Evolutionary conservation across 2,113 vertebrate genomes (phyloP).

Genomic region (Platycercus adscitus): DNA sequence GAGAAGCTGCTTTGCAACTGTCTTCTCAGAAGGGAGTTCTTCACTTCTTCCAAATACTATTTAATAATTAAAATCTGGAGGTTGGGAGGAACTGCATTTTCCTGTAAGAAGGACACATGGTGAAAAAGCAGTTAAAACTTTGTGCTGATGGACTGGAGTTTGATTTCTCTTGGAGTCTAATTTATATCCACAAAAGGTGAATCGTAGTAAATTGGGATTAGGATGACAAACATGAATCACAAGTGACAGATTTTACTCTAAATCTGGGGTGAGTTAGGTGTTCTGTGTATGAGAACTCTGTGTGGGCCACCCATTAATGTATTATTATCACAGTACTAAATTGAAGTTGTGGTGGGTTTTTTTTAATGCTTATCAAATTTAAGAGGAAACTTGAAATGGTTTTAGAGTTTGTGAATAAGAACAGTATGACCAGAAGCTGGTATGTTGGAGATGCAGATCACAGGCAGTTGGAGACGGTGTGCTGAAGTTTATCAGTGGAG

Average conservation of each 20-base stretch:
- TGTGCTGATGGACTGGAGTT: neutral
- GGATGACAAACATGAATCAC: neutral
- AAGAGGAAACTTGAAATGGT: neutral
- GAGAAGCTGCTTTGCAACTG: slow-evolving; percentile 1
- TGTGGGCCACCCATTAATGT: neutral
- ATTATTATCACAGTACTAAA: neutral
- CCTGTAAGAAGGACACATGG: neutral
- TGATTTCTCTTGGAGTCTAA: neutral
- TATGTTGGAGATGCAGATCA: neutral
- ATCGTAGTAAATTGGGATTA: rapidly evolving
- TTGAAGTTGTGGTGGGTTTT: neutral
- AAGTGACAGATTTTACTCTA: neutral
- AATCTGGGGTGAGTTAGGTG: neutral
- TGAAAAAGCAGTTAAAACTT: neutral
- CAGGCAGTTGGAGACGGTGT: rapidly evolving
- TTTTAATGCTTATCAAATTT: neutral
- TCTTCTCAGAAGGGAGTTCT: neutral
- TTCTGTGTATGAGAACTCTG: neutral
- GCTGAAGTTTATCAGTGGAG: neutral
- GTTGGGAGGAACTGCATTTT: neutral
- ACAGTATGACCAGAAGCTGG: neutral
- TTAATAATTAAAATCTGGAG: slow-evolving; percentile 16
- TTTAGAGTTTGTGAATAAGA: neutral
- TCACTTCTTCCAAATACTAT: neutral
- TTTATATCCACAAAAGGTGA: neutral